Percentiles rank a stretch among this genome's conserved stretches.
Evolutionary conservation across 2,113 vertebrate species (phyloP).

Genomic region (Leucopternis melanops): DNA sequence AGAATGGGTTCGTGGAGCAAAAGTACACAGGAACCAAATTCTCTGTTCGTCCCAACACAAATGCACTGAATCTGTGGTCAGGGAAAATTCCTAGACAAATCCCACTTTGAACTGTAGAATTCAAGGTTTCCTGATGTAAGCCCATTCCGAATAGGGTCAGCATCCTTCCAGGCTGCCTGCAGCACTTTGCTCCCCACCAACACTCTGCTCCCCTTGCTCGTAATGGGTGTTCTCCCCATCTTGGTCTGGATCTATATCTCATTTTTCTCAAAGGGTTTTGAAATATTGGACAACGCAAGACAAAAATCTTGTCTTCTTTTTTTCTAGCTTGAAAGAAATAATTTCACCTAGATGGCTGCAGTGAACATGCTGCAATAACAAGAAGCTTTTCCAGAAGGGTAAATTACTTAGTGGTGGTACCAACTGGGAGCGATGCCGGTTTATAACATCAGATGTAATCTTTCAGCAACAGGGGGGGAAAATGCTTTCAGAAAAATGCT

Average conservation of each 20-base stretch:
- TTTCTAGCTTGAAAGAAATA: background rate
- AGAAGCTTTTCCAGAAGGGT: slow-evolving; percentile 22
- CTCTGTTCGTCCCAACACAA: background rate
- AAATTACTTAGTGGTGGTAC: slow-evolving; percentile 26
- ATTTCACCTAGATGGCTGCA: background rate
- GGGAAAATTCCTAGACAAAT: background rate
- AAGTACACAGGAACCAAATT: background rate
- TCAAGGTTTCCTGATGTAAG: background rate
- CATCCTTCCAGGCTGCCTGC: background rate
- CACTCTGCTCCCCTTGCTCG: background rate
- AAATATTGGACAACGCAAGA: background rate
- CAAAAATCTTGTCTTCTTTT: background rate
- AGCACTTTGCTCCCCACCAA: background rate
- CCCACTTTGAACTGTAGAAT: background rate
- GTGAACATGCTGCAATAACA: background rate
- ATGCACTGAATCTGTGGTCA: background rate
- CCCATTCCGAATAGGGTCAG: background rate
- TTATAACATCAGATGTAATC: slow-evolving; percentile 45
- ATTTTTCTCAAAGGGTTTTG: background rate
- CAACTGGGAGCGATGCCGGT: background rate
- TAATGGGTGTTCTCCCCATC: background rate
- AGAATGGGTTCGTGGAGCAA: background rate
- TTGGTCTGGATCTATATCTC: background rate
- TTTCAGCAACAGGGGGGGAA: background rate
- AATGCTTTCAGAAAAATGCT: slow-evolving; percentile 16